Evolutionary conservation across 2,797 vertebrate species (phyloP).

Genomic region (Gymnothorax reevesii): DNA sequence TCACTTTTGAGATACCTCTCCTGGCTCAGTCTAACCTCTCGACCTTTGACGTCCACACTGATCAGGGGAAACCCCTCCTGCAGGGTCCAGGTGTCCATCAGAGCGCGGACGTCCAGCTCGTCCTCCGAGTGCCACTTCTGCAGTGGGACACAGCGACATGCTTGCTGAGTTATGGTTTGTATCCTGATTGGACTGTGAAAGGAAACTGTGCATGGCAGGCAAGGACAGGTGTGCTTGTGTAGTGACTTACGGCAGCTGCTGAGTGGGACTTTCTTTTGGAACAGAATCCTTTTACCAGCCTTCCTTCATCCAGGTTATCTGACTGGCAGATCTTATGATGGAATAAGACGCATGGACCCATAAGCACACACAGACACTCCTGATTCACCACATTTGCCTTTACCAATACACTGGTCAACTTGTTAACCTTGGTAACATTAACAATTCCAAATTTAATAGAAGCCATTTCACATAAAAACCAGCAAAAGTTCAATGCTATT

Average conservation of each 20-base stretch:
- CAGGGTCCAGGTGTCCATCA: conserved; percentile 92
- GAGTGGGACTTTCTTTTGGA: conserved; percentile 52
- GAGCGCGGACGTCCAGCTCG: conserved; percentile 75
- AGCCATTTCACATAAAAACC: not conserved
- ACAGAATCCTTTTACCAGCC: conserved; percentile 71
- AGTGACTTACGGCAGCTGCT: conserved; percentile 67
- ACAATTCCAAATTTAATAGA: not conserved
- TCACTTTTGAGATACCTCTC: conserved; percentile 78
- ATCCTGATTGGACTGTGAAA: not conserved
- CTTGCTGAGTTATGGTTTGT: not conserved
- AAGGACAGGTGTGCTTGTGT: not conserved
- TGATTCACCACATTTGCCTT: not conserved
- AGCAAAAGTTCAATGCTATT: not conserved
- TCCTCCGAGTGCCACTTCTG: conserved; percentile 80
- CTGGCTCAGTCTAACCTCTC: conserved; percentile 79
- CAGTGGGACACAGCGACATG: not conserved
- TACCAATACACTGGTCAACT: not conserved
- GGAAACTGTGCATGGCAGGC: not conserved
- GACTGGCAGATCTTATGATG: conserved; percentile 74
- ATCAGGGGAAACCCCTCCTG: conserved; percentile 90
- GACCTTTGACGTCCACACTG: conserved; percentile 79
- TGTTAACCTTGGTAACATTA: not conserved
- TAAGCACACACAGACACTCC: not conserved
- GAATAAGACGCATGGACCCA: not conserved
- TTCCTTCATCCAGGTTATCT: conserved; percentile 55